phyloP scores from a whole-genome alignment of 2,888 invertebrate genomes.

The Tromatobia lineatoria region DNA sequence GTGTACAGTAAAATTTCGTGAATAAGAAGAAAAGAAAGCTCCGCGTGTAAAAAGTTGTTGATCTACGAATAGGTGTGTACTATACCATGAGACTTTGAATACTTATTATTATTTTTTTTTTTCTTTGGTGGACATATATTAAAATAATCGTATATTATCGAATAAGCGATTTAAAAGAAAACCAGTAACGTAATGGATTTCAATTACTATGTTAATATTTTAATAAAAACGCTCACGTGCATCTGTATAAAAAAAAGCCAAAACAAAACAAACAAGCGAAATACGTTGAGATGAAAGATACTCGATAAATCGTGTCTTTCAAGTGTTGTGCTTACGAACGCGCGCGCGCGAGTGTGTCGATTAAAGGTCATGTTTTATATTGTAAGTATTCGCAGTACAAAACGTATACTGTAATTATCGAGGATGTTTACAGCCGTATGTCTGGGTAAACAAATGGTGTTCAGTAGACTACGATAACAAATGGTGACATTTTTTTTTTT shows the following conservation, averaged over 20 bases:
- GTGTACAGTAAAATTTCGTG: conserved; percentile 82
- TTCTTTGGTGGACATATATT: conserved; percentile 76
- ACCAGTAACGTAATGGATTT: conserved; percentile 74
- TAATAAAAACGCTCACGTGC: conserved; percentile 82
- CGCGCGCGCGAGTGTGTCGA: conserved; percentile 72
- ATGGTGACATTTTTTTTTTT: conserved; percentile 67
- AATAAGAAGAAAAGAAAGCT: conserved; percentile 77
- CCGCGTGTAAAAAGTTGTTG: conserved; percentile 84
- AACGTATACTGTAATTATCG: conserved; percentile 72
- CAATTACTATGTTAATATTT: conserved; percentile 84
- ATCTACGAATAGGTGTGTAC: conserved; percentile 82
- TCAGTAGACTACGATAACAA: conserved; percentile 74
- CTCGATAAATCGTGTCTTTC: conserved; percentile 81
- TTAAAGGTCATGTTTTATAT: conserved; percentile 68
- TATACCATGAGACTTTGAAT: conserved; percentile 79
- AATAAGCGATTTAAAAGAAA: conserved; percentile 76
- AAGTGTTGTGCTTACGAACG: conserved; percentile 69
- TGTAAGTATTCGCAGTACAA: conserved; percentile 68
- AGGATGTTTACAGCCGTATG: conserved; percentile 59
- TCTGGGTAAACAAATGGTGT: conserved; percentile 72
- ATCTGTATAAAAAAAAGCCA: conserved; percentile 79
- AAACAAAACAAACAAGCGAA: conserved; percentile 49
- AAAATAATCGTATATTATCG: conserved; percentile 75
- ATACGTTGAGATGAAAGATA: conserved; percentile 63
- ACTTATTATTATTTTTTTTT: conserved; percentile 70